Evolutionary conservation across 2,797 vertebrate species (phyloP).

Genomic region (Lophura swinhoii): DNA sequence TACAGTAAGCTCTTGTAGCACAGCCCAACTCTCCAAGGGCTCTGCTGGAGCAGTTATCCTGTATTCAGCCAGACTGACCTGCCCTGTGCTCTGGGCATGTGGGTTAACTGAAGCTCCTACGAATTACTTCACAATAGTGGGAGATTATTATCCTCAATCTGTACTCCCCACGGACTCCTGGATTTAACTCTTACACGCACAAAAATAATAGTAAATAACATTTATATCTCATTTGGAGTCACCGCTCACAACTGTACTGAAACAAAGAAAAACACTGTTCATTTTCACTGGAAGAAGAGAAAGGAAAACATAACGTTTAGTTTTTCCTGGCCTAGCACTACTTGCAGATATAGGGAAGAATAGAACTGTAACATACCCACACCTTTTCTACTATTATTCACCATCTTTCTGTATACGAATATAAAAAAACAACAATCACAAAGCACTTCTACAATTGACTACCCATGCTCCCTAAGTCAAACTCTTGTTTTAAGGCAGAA

Average conservation of each 20-base stretch:
- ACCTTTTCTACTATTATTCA: neutral
- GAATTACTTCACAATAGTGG: neutral
- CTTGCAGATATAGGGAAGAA: neutral
- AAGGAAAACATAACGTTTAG: neutral
- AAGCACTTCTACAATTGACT: neutral
- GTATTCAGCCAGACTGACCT: neutral
- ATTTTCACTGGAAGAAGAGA: neutral
- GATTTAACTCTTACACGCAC: neutral
- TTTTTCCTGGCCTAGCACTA: neutral
- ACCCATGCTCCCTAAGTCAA: neutral
- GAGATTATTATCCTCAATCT: neutral
- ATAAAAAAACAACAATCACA: neutral
- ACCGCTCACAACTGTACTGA: neutral
- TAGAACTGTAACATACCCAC: neutral
- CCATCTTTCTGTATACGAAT: neutral
- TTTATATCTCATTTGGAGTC: neutral
- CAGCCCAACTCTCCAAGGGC: neutral
- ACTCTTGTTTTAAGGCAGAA: neutral
- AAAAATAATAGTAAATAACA: neutral
- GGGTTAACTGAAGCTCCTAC: neutral
- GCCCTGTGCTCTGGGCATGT: rapidly evolving
- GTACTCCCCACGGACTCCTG: neutral
- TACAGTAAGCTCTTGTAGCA: neutral
- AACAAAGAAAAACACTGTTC: neutral
- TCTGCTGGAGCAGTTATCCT: neutral